Percentiles rank a stretch among this genome's conserved stretches.
Conservation (phyloP, 2,113 vertebrate genomes). For the Acrocephalus kingi region DNA sequence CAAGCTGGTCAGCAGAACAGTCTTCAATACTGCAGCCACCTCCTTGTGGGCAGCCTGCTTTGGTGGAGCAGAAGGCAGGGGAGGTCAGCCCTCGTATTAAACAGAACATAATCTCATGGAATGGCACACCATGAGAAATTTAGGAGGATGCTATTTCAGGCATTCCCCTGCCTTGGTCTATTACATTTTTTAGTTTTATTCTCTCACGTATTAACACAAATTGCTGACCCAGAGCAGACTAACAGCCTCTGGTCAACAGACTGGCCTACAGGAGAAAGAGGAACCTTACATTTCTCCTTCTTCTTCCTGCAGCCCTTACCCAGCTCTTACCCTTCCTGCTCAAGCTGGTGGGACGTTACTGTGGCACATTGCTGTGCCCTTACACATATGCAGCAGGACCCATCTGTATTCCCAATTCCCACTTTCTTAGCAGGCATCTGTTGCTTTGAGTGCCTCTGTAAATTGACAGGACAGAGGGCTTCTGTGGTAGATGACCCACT, state of each 20-base stretch:
- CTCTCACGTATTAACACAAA: neutral
- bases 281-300: neutral
- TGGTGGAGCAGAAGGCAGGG: neutral
- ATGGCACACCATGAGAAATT: neutral
- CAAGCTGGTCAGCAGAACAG: neutral
- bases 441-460: neutral
- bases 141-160: neutral
- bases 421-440: accelerated
- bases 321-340: neutral
- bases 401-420: accelerated
- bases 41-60: neutral
- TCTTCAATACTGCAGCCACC: neutral
- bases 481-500: neutral
- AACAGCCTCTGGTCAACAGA: neutral
- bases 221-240: neutral
- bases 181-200: neutral
- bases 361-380: accelerated
- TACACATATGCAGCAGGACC: accelerated
- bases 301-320: neutral
- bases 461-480: neutral
- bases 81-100: neutral
- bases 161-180: neutral
- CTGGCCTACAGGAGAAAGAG: neutral
- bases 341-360: neutral
- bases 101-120: neutral